Evolutionary conservation across 2,888 invertebrate genomes (phyloP), one percentile per base, ranked within the genome.

Genomic region (Peribatodes rhomboidaria): DNA sequence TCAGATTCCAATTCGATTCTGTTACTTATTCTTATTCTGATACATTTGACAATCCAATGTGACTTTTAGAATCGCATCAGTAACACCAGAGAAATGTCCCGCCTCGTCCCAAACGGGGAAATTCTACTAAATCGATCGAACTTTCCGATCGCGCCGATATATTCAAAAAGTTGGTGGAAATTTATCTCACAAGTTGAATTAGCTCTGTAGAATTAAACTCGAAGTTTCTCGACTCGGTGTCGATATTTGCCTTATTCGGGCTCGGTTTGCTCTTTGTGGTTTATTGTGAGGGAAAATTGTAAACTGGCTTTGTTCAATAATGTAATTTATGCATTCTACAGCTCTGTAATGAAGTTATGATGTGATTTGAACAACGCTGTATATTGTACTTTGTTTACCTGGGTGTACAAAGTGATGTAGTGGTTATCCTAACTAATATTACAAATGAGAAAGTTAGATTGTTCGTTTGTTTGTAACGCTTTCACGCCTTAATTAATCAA

Each of bases 151-250:
- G 61, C 27, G 52, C 55, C 67, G 65, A 72, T 73, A 73, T 70
- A 73, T 70, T 69, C 67, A 66, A 61, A 59, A 68, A 72, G 70
- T 72, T 71, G 18, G 35, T 56, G 27, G 33, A 61, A 71, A 74
- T 74, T 72, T 74, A 74, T 74, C 69, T 68, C 56, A 22, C 60
- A 72, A 74, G 68, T 74, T 72, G 65, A 61, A 68, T 67, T 65
- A 69, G 63, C 69, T 68, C 46, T 41, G 65, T 61, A 18, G 60
- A 68, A 65, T 72, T 69, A 67, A 71, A 61, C 62, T 59, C 35
- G 20, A 50, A 68, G 65, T 68, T 67, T 41, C 53, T 18, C 31
- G 41, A 57, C 37, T 39, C 46, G 54, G 39, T 58, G 62, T 58
- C 65, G 62, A 65, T 67, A 59, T 69, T 67, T 61, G 61, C 63